Percentiles rank a stretch among this genome's conserved stretches.
phyloP scores from a whole-genome alignment of 2,113 vertebrate species.

The Xenopus tropicalis region DNA sequence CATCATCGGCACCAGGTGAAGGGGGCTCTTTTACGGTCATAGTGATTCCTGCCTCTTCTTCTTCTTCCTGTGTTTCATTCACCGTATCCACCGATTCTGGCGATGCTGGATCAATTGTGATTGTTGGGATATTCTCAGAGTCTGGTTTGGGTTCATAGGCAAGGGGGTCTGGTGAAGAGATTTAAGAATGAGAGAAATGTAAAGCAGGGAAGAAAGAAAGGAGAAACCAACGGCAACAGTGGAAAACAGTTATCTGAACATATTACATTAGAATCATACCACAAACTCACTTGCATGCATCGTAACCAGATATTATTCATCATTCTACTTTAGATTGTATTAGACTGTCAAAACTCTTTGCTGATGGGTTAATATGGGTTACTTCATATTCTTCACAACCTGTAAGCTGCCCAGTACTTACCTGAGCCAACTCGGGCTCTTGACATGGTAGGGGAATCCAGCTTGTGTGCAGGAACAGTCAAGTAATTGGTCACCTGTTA shows the following conservation, averaged over 20 bases:
- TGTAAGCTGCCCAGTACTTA: constrained; percentile 47
- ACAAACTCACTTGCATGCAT: not conserved
- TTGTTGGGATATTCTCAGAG: constrained; percentile 70
- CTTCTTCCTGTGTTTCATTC: constrained; percentile 72
- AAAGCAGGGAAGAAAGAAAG: no score
- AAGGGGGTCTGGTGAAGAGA: constrained; percentile 71
- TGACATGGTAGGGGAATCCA: constrained; percentile 84
- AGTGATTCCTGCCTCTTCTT: constrained; percentile 70
- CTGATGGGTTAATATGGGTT: no score
- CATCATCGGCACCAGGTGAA: constrained; percentile 60
- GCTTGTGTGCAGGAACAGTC: constrained; percentile 78
- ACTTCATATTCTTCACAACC: no score
- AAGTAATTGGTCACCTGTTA: constrained; percentile 84
- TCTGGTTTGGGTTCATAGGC: constrained; percentile 73
- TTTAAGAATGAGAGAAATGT: not conserved
- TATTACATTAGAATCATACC: not conserved
- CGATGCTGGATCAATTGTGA: constrained; percentile 89
- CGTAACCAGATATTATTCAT: no score
- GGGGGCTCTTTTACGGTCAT: constrained; percentile 70
- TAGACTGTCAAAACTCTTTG: no score
- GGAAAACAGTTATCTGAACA: not conserved
- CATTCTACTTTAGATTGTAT: no score
- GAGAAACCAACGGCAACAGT: not conserved
- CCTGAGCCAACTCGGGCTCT: constrained; percentile 90
- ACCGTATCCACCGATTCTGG: constrained; percentile 83